These are phyloP conservation scores for Blomia tropicalis DNA, from an alignment of 2,888 invertebrate genomes.

Conservation along the genomic window DNA sequence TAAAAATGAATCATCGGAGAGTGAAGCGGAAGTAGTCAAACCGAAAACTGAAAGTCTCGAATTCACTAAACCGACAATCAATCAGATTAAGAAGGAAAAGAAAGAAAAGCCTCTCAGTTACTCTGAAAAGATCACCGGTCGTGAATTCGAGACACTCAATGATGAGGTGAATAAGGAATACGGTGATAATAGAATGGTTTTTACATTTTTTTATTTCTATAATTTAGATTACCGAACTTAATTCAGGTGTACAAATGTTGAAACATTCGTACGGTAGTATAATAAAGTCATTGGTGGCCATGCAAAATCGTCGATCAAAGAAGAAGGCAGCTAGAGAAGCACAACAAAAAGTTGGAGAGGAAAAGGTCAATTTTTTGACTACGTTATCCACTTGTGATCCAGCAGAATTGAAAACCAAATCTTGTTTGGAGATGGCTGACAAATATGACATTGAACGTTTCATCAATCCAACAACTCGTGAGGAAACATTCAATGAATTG, in stretches of 20 bases:
- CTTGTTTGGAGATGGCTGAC: background rate
- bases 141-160: background rate
- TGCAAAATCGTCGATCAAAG: slow-evolving; percentile 2
- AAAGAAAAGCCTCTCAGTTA: background rate
- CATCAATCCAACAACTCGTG: background rate
- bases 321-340: slow-evolving; percentile 4
- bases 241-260: background rate
- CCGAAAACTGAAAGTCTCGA: too few species aligned
- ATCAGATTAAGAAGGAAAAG: background rate
- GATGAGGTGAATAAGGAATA: background rate
- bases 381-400: background rate
- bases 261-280: slow-evolving; percentile 9
- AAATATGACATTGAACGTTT: background rate
- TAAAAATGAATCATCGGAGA: background rate
- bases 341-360: background rate
- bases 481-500: background rate
- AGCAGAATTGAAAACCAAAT: background rate
- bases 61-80: too few species aligned
- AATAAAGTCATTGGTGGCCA: slow-evolving; percentile 1
- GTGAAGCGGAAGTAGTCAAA: background rate
- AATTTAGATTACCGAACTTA: background rate
- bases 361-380: background rate
- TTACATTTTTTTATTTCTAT: too few species aligned
- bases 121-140: background rate
- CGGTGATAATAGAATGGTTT: background rate